Evolutionary conservation across 2,888 invertebrate genomes (phyloP), one percentile per base, ranked within the genome.

Genomic region (Acanthacorydalis orientalis): DNA sequence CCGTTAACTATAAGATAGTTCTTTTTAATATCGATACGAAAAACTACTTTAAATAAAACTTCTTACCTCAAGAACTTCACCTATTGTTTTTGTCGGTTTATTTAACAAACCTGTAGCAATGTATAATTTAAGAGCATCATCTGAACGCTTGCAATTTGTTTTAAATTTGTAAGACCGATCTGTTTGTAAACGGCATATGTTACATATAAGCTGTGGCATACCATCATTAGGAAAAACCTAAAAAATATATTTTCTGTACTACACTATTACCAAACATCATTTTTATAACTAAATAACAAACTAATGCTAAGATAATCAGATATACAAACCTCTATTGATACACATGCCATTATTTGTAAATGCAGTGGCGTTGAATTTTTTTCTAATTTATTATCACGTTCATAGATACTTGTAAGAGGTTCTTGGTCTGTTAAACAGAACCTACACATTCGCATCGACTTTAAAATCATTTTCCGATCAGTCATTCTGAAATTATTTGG

Each of bases 261-360:
- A 23, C 23, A 23, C 2, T 6, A 23, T 23, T 23, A 23, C 23
- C 23, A 23, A 23, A 23, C 23, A 23, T 4, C 6, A 23, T 6
- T 6, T 23, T 23, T 23, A 23, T 23, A 23, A 23, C 6, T 23
- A 23, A 23, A 23, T 23, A 23, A 23, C 23, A 23, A 23, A 23
- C 2, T 4, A 23, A 23, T 23, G 3, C 23, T 16, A 48, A 48
- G 43, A 33, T 52, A 53, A 57, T 55, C 56, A 48, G 45, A 50
- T 47, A 56, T 56, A 61, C 60, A 52, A 60, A 85, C 85, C 81
- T 86, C 85, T 55, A 85, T 76, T 49, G 82, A 75, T 53, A 81
- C 73, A 60, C 81, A 80, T 46, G 83, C 79, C 76, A 85, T 78
- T 57, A 85, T 79, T 69, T 85, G 84, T 55, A 84, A 64, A 48